These are phyloP conservation scores for Aradophagus sp. DNA, from an alignment of 1,140 invertebrate species.

Conservation along the genomic window DNA sequence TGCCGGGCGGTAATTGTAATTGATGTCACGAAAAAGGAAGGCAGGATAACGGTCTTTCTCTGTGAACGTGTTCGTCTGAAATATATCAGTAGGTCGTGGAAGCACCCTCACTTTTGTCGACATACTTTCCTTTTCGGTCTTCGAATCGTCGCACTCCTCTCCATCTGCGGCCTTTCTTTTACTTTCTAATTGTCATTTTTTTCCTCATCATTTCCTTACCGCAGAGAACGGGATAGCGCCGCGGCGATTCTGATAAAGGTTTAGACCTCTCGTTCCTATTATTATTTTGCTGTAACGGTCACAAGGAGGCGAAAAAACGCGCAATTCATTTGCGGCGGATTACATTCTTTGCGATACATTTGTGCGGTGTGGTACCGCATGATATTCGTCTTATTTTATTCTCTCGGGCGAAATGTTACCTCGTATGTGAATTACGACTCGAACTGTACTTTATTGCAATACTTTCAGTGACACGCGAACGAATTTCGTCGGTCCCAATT, in stretches of 20 bases:
- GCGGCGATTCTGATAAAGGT: conserved; percentile 16
- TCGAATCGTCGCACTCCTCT: conserved; percentile 45
- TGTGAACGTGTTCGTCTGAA: conserved; percentile 55
- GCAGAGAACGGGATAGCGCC: conserved; percentile 23
- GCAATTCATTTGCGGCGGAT: too few species aligned
- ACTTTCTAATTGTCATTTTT: conserved; percentile 53
- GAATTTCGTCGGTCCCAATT: too few species aligned
- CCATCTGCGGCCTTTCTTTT: conserved; percentile 57
- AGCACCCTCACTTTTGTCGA: conserved; percentile 65
- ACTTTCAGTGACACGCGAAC: too few species aligned
- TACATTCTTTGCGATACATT: too few species aligned
- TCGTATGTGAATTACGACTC: too few species aligned
- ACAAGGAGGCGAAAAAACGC: background rate
- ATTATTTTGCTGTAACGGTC: conserved; percentile 31
- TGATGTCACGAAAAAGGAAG: conserved; percentile 48
- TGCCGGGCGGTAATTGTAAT: conserved; percentile 39
- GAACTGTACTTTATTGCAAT: too few species aligned
- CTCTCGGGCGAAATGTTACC: too few species aligned
- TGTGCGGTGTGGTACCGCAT: too few species aligned
- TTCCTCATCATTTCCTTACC: conserved; percentile 45
- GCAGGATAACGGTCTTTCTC: conserved; percentile 46
- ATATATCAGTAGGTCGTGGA: conserved; percentile 70
- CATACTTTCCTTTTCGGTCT: conserved; percentile 67
- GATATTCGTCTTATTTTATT: too few species aligned
- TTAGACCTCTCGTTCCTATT: conserved; percentile 41